These are phyloP conservation scores for Deilephila porcellus DNA, from an alignment of 2,888 invertebrate species.

Conservation along the genomic window DNA sequence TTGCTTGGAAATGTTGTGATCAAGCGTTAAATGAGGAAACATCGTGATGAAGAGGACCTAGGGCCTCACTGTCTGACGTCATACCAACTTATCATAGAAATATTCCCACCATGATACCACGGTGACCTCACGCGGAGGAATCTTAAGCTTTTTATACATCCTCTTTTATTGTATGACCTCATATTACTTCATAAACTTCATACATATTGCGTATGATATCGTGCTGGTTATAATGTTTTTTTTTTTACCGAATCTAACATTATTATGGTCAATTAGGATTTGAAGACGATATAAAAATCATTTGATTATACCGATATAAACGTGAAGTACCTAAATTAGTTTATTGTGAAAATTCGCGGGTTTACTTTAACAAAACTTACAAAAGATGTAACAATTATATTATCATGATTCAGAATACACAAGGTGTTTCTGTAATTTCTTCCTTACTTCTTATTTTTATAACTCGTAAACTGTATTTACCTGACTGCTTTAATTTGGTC, in stretches of 20 bases:
- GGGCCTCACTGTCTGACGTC: constrained; percentile 41
- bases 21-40: constrained; percentile 13
- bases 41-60: constrained; percentile 47
- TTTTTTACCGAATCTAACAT: background rate
- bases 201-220: background rate
- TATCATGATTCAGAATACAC: too few relatives aligned
- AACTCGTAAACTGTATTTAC: too few relatives aligned
- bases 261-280: too few relatives aligned
- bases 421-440: too few relatives aligned
- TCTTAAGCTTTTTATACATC: constrained; percentile 33
- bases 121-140: constrained; percentile 45
- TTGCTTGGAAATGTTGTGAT: constrained; percentile 16
- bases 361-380: too few relatives aligned
- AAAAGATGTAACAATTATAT: too few relatives aligned
- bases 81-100: constrained; percentile 44
- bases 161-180: background rate
- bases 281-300: too few relatives aligned
- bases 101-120: constrained; percentile 48
- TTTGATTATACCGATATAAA: too few relatives aligned
- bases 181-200: background rate
- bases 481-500: too few relatives aligned
- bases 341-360: too few relatives aligned
- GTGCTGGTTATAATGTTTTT: background rate
- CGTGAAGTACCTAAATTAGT: too few relatives aligned
- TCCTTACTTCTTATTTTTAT: too few relatives aligned